These are phyloP conservation scores for Drosophila watanabei DNA, from an alignment of 1,140 invertebrate species.

Conservation along the genomic window DNA sequence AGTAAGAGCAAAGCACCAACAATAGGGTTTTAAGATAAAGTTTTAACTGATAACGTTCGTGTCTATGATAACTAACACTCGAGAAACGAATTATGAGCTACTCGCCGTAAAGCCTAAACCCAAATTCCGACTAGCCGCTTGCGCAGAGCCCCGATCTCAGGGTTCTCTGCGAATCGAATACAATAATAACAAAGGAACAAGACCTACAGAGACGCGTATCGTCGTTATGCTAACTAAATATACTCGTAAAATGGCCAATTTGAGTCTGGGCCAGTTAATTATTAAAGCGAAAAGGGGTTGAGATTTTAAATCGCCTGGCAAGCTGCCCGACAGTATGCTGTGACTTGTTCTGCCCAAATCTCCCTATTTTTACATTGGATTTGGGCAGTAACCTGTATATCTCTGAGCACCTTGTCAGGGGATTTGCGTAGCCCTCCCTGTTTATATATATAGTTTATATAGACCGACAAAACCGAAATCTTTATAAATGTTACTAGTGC, in stretches of 20 bases:
- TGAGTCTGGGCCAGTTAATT: slow-evolving; percentile 17
- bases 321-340: neutral
- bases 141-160: slow-evolving; percentile 40
- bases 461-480: slow-evolving; percentile 38
- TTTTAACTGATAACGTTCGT: slow-evolving; percentile 63
- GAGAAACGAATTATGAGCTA: slow-evolving; percentile 62
- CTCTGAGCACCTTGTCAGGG: neutral
- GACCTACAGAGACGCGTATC: slow-evolving; percentile 23
- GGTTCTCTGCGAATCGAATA: slow-evolving; percentile 59
- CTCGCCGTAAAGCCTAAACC: slow-evolving; percentile 1
- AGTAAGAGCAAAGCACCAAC: slow-evolving; percentile 85
- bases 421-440: neutral
- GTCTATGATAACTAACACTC: slow-evolving; percentile 37
- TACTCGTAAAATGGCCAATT: slow-evolving; percentile 13
- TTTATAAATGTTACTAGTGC: slow-evolving; percentile 78
- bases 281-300: neutral
- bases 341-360: neutral
- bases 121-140: slow-evolving; percentile 47
- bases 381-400: neutral
- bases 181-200: slow-evolving; percentile 60
- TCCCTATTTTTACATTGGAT: slow-evolving; percentile 15
- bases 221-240: slow-evolving; percentile 10
- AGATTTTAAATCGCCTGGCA: neutral
- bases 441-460: slow-evolving; percentile 43
- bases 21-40: slow-evolving; percentile 75